phyloP scores from a whole-genome alignment of 1,140 invertebrate species.

The Thaumetopoea pityocampa region DNA sequence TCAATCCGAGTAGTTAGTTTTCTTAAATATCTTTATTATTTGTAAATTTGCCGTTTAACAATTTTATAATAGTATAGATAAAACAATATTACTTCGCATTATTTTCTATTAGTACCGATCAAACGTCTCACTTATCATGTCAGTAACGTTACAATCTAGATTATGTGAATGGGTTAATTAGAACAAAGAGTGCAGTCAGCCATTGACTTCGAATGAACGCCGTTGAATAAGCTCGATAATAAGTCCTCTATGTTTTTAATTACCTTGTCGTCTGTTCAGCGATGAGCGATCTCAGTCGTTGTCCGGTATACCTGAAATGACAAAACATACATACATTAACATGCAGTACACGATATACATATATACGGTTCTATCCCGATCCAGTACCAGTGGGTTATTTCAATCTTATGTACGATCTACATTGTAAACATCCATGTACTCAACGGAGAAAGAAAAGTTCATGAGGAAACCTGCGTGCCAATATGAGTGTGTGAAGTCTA shows the following conservation, averaged over 20 bases:
- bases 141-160: constrained; percentile 29
- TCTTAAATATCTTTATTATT: no score
- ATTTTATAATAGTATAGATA: no score
- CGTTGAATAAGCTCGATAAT: constrained; percentile 13
- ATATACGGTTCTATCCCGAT: no score
- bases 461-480: no score
- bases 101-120: constrained; percentile 59
- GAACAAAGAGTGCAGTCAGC: constrained; percentile 3
- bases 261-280: constrained; percentile 27
- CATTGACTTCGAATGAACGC: constrained; percentile 18
- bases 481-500: no score
- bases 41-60: no score
- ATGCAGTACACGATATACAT: background rate
- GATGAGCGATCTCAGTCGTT: constrained; percentile 12
- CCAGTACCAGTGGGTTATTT: no score
- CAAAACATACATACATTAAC: constrained; percentile 8
- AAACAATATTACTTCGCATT: no score
- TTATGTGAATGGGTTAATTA: constrained; percentile 2
- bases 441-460: no score
- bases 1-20: no score
- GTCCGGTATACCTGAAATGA: constrained; percentile 24
- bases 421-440: no score
- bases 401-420: no score
- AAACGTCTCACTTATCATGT: constrained; percentile 43
- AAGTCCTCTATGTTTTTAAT: constrained; percentile 25